These are phyloP conservation scores for Trichoplusia ni DNA, from an alignment of 1,140 invertebrate species.

Conservation along the genomic window DNA sequence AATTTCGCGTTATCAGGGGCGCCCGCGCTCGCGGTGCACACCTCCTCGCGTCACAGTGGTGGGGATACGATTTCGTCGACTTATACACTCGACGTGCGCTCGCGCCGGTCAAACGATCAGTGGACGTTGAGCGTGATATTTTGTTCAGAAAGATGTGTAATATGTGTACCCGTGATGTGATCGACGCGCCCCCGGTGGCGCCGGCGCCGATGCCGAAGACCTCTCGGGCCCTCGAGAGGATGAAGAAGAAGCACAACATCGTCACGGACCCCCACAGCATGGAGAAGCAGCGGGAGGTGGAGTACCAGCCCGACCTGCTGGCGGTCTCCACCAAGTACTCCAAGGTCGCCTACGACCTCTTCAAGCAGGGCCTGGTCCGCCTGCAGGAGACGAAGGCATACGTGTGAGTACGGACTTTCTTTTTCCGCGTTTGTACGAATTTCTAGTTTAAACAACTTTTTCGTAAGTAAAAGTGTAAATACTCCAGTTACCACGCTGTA, in stretches of 20 bases:
- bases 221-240: conserved; percentile 51
- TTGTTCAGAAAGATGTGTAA: conserved; percentile 65
- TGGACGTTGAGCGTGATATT: conserved; percentile 26
- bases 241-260: conserved; percentile 74
- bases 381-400: conserved; percentile 72
- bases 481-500: background rate
- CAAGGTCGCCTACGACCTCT: conserved; percentile 63
- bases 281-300: conserved; percentile 68
- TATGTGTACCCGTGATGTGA: conserved; percentile 66
- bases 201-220: conserved; percentile 39
- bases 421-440: conserved; percentile 32
- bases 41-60: conserved; percentile 22
- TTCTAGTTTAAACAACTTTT: too few relatives aligned
- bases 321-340: conserved; percentile 72
- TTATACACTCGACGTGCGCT: conserved; percentile 59
- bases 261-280: conserved; percentile 58
- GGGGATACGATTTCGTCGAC: conserved; percentile 58
- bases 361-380: conserved; percentile 53
- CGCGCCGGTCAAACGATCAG: conserved; percentile 43
- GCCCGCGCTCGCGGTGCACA: background rate
- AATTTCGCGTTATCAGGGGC: background rate
- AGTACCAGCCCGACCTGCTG: conserved; percentile 73
- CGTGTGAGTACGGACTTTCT: conserved; percentile 60
- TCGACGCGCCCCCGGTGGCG: conserved; percentile 42
- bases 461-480: too few relatives aligned